Evolutionary conservation across 2,113 vertebrate species (phyloP).

Genomic region (Aspiorhynchus laticeps): DNA sequence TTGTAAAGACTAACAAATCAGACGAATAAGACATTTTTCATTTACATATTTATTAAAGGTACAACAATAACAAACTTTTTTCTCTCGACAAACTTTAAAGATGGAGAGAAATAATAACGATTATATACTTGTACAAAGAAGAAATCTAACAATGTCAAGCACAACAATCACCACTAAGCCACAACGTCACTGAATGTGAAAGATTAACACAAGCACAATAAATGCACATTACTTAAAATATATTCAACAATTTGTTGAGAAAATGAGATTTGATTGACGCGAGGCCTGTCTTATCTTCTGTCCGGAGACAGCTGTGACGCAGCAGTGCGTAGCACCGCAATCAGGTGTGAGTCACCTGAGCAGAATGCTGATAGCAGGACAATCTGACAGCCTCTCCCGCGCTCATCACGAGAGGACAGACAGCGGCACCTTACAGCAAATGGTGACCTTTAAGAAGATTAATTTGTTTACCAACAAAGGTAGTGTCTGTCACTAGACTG

Average conservation of each 20-base stretch:
- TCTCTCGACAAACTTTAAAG: slow-evolving; percentile 61
- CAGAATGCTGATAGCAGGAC: slow-evolving; percentile 80
- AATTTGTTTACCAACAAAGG: slow-evolving; percentile 92
- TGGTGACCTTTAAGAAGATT: slow-evolving; percentile 93
- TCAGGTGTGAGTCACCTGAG: slow-evolving; percentile 79
- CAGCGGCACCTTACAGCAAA: slow-evolving; percentile 68
- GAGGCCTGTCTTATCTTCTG: slow-evolving; percentile 77
- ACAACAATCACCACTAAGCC: slow-evolving; percentile 61
- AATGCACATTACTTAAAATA: slow-evolving; percentile 64
- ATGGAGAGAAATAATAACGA: slow-evolving; percentile 60
- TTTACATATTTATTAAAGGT: slow-evolving; percentile 70
- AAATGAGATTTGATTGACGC: slow-evolving; percentile 53
- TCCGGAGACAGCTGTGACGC: slow-evolving; percentile 88
- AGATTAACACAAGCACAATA: slow-evolving; percentile 59
- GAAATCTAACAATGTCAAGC: slow-evolving; percentile 65
- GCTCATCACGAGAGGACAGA: slow-evolving; percentile 46
- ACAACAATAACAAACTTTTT: slow-evolving; percentile 67
- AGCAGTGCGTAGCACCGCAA: slow-evolving; percentile 85
- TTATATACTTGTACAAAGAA: slow-evolving; percentile 64
- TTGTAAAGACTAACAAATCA: not conserved
- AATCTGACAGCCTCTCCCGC: slow-evolving; percentile 68
- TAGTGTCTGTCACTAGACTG: slow-evolving; percentile 74
- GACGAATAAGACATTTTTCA: not conserved
- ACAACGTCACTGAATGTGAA: slow-evolving; percentile 49
- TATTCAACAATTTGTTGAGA: slow-evolving; percentile 64